Evolutionary conservation across 2,113 vertebrate genomes (phyloP).

Genomic region (Theristicus caerulescens): DNA sequence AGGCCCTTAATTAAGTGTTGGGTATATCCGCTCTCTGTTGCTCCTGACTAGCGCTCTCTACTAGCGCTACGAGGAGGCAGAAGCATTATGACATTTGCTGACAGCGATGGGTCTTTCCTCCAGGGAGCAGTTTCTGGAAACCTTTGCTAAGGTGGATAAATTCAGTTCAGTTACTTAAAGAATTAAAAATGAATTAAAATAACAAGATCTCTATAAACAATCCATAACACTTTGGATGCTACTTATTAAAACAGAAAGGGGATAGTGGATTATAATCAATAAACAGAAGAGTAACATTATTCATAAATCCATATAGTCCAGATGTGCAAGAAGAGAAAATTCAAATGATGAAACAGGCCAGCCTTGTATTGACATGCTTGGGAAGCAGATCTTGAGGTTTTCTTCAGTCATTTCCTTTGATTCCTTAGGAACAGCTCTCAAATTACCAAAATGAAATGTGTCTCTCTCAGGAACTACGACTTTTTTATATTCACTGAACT

Average conservation of each 20-base stretch:
- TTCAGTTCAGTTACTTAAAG: background rate
- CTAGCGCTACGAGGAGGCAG: fast-evolving
- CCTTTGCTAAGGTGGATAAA: background rate
- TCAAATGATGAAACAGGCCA: background rate
- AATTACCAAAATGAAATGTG: background rate
- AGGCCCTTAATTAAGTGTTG: background rate
- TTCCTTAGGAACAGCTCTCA: background rate
- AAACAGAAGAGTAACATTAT: background rate
- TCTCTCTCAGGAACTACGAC: background rate
- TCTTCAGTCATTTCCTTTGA: background rate
- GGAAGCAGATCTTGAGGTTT: background rate
- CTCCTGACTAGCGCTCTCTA: background rate
- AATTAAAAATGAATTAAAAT: background rate
- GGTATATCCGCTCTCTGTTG: background rate
- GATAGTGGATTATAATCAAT: background rate
- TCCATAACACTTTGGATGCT: background rate
- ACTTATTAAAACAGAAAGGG: background rate
- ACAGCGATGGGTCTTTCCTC: background rate
- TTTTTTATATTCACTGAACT: background rate
- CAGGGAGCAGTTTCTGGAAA: background rate
- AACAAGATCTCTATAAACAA: background rate
- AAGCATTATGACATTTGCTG: background rate
- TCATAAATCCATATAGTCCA: background rate
- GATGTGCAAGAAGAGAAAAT: background rate
- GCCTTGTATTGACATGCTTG: background rate